Evolutionary conservation across 2,797 vertebrate species (phyloP).

Genomic region (Uromys caudimaculatus): DNA sequence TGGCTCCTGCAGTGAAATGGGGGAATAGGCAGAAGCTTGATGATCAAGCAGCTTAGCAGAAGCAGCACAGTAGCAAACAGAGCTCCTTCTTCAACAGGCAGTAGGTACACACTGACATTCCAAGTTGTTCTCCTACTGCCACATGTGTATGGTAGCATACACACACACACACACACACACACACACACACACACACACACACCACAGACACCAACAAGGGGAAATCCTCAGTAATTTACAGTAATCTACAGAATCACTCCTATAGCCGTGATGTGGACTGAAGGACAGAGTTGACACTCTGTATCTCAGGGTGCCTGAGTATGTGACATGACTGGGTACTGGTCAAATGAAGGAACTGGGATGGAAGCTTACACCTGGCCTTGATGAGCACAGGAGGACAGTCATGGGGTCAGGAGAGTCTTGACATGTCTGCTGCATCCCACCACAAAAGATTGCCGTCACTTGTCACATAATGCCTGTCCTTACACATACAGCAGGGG

Average conservation of each 20-base stretch:
- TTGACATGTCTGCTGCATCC: neutral
- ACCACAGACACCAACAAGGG: neutral
- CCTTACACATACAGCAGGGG: neutral
- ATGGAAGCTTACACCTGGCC: neutral
- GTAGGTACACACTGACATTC: neutral
- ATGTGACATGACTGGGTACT: neutral
- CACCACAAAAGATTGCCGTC: neutral
- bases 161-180: no score
- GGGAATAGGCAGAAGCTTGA: no score
- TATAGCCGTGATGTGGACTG: neutral
- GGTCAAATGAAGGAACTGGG: neutral
- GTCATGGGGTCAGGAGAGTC: neutral
- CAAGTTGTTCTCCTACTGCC: neutral
- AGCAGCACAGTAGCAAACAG: neutral
- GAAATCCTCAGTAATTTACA: neutral
- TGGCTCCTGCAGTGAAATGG: neutral
- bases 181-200: no score
- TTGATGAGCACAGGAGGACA: neutral
- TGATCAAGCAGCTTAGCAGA: neutral
- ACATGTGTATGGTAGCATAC: neutral
- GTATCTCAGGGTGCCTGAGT: neutral
- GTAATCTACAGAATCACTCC: neutral
- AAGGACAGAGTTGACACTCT: neutral
- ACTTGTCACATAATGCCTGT: neutral
- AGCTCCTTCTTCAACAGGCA: neutral